Evolutionary conservation across 1,140 invertebrate genomes (phyloP).

Genomic region (Caerostris extrusa): DNA sequence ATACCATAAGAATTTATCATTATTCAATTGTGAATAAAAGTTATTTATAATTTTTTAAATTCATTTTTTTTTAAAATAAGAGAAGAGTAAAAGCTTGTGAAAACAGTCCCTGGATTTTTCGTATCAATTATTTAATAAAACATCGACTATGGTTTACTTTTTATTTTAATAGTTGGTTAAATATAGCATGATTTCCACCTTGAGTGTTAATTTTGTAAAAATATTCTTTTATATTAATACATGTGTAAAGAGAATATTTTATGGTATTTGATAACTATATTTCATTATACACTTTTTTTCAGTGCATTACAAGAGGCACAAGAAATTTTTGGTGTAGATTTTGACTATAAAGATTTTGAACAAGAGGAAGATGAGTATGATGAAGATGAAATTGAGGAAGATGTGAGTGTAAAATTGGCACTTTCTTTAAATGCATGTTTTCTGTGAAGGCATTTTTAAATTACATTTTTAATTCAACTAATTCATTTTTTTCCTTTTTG

Average conservation of each 20-base stretch:
- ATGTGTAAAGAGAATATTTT: not conserved
- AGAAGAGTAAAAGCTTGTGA: too few relatives aligned
- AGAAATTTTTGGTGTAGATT: constrained; percentile 99
- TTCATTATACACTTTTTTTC: constrained; percentile 77
- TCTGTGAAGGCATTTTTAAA: too few relatives aligned
- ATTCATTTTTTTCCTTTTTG: not conserved
- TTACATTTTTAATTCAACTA: not conserved
- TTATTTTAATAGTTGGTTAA: too few relatives aligned
- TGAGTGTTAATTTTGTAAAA: not conserved
- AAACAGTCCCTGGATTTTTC: too few relatives aligned
- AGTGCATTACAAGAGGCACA: constrained; percentile 98
- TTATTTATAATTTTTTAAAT: too few relatives aligned
- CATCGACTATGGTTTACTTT: too few relatives aligned
- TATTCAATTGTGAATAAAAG: too few relatives aligned
- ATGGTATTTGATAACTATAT: constrained; percentile 37
- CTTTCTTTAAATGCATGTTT: not conserved
- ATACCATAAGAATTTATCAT: too few relatives aligned
- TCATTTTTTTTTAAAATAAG: too few relatives aligned
- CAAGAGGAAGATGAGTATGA: constrained; percentile 89
- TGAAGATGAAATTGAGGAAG: constrained; percentile 84
- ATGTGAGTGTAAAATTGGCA: constrained; percentile 79
- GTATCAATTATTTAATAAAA: too few relatives aligned
- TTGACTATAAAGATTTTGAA: constrained; percentile 97
- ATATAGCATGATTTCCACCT: too few relatives aligned
- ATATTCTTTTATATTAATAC: not conserved